phyloP scores from a whole-genome alignment of 2,888 invertebrate genomes.

The Cepaea hortensis region DNA sequence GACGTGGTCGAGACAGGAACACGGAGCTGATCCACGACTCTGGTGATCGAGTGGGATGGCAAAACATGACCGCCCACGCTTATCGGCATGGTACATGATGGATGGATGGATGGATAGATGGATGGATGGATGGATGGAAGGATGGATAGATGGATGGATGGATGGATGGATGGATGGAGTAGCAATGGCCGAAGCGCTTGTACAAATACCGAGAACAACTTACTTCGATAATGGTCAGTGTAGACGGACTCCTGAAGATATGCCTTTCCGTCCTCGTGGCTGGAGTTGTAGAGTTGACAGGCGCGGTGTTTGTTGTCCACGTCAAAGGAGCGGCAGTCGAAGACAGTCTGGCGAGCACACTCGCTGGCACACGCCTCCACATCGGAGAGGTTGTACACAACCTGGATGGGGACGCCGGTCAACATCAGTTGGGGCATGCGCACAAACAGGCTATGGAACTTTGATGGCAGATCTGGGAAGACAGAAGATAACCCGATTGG shows the following conservation, averaged over 20 bases:
- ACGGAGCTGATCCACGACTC: too few relatives aligned
- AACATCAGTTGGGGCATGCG: constrained; percentile 64
- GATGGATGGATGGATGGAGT: neutral
- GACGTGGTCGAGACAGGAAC: too few relatives aligned
- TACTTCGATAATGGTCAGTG: constrained; percentile 73
- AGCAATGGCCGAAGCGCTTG: too few relatives aligned
- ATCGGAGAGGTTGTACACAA: constrained; percentile 58
- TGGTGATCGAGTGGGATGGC: too few relatives aligned
- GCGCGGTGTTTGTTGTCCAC: constrained; percentile 63
- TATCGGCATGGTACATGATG: neutral
- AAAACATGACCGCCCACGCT: too few relatives aligned
- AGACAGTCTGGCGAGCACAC: constrained; percentile 63
- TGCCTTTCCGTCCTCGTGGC: constrained; percentile 64
- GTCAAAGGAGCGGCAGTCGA: constrained; percentile 73
- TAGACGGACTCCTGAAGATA: constrained; percentile 62
- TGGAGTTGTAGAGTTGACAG: constrained; percentile 69
- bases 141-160: neutral
- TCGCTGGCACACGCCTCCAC: constrained; percentile 65
- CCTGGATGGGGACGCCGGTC: constrained; percentile 60
- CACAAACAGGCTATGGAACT: constrained; percentile 60
- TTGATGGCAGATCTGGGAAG: constrained; percentile 47
- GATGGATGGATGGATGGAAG: neutral
- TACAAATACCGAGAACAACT: constrained; percentile 48
- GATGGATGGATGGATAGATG: neutral
- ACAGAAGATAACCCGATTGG: neutral